phyloP scores from a whole-genome alignment of 1,140 invertebrate species.

The Nephotettix cincticeps region DNA sequence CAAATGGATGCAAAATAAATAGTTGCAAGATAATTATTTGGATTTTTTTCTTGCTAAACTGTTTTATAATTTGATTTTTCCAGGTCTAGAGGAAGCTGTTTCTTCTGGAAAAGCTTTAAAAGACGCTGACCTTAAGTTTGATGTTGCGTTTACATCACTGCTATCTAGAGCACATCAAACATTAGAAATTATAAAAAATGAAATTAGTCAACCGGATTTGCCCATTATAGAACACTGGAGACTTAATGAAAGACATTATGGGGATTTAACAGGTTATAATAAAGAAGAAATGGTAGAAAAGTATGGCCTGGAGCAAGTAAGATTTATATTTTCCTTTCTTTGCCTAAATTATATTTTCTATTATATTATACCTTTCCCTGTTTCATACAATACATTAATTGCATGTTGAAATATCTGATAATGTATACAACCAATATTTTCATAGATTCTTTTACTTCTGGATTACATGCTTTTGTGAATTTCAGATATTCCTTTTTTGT shows the following conservation, averaged over 20 bases:
- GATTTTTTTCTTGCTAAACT: too few species aligned
- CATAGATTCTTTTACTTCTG: too few species aligned
- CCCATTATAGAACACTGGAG: slow-evolving; percentile 62
- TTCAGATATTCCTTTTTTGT: too few species aligned
- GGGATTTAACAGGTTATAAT: slow-evolving; percentile 67
- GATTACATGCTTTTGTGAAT: too few species aligned
- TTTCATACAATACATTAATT: not conserved
- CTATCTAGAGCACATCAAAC: slow-evolving; percentile 64
- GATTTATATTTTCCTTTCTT: not conserved
- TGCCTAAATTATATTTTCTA: not conserved
- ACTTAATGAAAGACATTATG: slow-evolving; percentile 73
- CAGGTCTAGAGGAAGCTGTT: slow-evolving; percentile 12
- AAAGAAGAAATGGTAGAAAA: slow-evolving; percentile 67
- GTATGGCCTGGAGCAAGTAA: slow-evolving; percentile 57
- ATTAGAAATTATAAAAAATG: slow-evolving; percentile 58
- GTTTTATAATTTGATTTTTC: too few species aligned
- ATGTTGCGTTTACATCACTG: slow-evolving; percentile 66
- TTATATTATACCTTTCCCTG: not conserved
- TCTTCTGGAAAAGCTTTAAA: slow-evolving; percentile 29
- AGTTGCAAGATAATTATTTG: too few species aligned
- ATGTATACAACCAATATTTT: too few species aligned
- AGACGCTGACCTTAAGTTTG: slow-evolving; percentile 41
- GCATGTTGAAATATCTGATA: not conserved
- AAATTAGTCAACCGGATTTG: slow-evolving; percentile 57
- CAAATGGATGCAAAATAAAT: too few species aligned